Evolutionary conservation across 2,888 invertebrate species (phyloP), one percentile per base, ranked within the genome.

Genomic region (Temnothorax ravouxi): DNA sequence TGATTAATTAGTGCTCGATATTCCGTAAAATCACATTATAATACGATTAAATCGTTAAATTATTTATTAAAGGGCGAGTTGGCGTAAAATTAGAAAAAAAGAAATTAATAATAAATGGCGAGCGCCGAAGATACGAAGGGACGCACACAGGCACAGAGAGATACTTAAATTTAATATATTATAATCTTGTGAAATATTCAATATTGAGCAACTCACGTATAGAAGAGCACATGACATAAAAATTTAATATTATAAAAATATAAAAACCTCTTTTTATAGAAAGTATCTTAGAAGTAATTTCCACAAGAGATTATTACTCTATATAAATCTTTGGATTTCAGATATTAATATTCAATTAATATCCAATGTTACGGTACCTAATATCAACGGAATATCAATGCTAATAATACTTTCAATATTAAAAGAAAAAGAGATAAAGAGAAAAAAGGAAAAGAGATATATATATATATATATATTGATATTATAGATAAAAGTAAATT

Each of bases 1-100:
- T 71, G 79, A 80, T 80, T 71, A 80, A 71, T 80, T 80, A 80
- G 59, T 59, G 71, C 69, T 71, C 79, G 71, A 80, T 71, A 69
- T 80, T 80, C 79, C 79, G 59, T 71, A 34, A 80, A 80, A 80
- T 80, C 71, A 69, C 59, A 71, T 80, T 80, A 80, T 80, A 71
- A 80, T 80, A 47, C 79, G 79, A 80, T 80, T 80, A 71, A 80
- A 79, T 69, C 41, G 47, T 79, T 79, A 79, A 79, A 80, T 80
- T 80, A 71, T 80, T 80, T 80, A 80, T 59, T 47, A 59, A 80
- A 71, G 47, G 21, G 47, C 34, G 59, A 71, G 25, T 59, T 59
- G 69, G 47, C 77, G 71, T 71, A 80, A 80, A 80, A 80, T 80
- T 50, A 8, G 59, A 69, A 47, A 71, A 59, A 80, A 59, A 29